phyloP scores from a whole-genome alignment of 2,888 invertebrate genomes.

The Yponomeuta sedellus region DNA sequence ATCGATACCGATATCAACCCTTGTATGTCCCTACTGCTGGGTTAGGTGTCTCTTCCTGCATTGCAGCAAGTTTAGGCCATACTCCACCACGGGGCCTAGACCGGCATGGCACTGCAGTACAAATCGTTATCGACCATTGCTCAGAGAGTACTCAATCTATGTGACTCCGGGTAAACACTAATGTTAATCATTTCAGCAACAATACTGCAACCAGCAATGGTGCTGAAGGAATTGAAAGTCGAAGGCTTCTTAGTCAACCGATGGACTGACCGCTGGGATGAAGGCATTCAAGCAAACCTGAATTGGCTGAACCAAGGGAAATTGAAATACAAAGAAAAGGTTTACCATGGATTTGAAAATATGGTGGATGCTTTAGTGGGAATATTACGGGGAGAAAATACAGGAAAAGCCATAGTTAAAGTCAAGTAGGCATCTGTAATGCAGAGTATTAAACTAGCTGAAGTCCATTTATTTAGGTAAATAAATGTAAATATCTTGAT shows the following conservation, averaged over 20 bases:
- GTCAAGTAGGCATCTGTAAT: conserved; percentile 41
- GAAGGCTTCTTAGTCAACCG: conserved; percentile 79
- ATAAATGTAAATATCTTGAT: no score
- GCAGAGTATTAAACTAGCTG: no score
- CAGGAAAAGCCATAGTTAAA: conserved; percentile 83
- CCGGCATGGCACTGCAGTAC: no score
- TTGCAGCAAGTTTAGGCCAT: no score
- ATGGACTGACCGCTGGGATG: conserved; percentile 78
- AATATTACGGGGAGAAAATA: conserved; percentile 79
- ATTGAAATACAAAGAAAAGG: conserved; percentile 81
- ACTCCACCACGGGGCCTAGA: no score
- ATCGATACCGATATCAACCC: no score
- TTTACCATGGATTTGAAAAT: conserved; percentile 84
- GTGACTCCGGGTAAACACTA: neutral
- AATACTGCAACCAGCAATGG: conserved; percentile 76
- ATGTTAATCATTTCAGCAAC: conserved; percentile 41
- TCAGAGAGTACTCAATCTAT: no score
- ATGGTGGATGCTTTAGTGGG: conserved; percentile 82
- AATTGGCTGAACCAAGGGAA: conserved; percentile 82
- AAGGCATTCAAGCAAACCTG: conserved; percentile 79
- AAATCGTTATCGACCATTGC: no score
- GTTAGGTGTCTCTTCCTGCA: no score
- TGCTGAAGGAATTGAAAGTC: conserved; percentile 79
- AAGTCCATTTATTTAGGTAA: no score
- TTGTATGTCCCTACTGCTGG: no score